phyloP scores from a whole-genome alignment of 2,113 vertebrate genomes.

The Syngnathus floridae region DNA sequence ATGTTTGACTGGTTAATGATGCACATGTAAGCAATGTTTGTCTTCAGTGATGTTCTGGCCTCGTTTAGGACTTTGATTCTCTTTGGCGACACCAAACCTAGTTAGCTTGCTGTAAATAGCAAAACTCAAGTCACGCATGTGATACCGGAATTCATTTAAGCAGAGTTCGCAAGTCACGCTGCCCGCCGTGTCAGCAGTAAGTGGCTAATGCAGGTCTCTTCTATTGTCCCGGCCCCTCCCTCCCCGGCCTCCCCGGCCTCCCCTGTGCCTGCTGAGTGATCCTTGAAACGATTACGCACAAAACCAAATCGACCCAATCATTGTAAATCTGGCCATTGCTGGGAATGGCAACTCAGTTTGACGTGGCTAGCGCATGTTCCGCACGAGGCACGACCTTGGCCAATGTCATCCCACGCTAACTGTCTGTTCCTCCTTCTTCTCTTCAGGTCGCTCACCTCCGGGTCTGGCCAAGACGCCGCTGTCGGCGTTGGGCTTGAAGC shows the following conservation, averaged over 20 bases:
- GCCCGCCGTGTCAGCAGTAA: conserved; percentile 38
- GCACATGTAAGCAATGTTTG: neutral
- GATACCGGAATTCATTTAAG: conserved; percentile 28
- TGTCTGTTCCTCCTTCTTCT: neutral
- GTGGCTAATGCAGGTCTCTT: conserved; percentile 63
- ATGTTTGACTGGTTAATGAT: neutral
- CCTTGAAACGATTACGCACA: too few relatives aligned
- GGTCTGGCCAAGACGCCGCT: conserved; percentile 93
- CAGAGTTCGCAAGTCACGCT: conserved; percentile 1
- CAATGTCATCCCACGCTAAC: neutral
- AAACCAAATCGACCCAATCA: too few relatives aligned
- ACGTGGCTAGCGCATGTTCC: too few relatives aligned
- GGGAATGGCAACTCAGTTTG: too few relatives aligned
- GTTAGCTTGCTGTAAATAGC: conserved; percentile 19
- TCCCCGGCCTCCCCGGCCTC: too few relatives aligned
- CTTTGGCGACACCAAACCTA: conserved; percentile 20
- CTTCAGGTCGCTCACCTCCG: conserved; percentile 85
- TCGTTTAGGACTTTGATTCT: neutral
- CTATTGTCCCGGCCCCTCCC: neutral
- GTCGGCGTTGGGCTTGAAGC: conserved; percentile 91
- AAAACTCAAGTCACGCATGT: conserved; percentile 16
- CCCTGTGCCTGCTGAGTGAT: too few relatives aligned
- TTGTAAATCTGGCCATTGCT: too few relatives aligned
- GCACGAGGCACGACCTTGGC: too few relatives aligned
- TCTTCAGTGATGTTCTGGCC: neutral